A percentile compares a stretch with the other conserved stretches of the same genome.
These are phyloP conservation scores for Caenorhabditis angaria DNA, from an alignment of 2,888 invertebrate species.

Conservation along the genomic window DNA sequence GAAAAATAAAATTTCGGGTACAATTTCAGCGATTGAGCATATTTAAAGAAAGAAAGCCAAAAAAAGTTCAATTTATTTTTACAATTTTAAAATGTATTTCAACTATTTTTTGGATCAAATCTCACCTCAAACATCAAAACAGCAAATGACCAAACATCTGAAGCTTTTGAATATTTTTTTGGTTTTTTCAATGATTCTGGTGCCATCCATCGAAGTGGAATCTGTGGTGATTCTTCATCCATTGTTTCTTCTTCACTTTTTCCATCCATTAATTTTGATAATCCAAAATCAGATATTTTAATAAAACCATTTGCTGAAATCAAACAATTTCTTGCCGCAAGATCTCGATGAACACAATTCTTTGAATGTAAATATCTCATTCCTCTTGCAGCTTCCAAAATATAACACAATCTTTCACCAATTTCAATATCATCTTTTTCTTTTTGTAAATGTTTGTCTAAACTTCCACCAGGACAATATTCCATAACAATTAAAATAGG, in stretches of 20 bases:
- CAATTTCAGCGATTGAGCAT: no score
- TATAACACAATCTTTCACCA: conserved; percentile 39
- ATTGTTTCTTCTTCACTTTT: conserved; percentile 10
- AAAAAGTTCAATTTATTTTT: no score
- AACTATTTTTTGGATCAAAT: background rate
- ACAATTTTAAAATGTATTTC: no score
- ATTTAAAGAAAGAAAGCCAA: no score
- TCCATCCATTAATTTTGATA: conserved; percentile 28
- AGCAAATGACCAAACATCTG: conserved; percentile 61
- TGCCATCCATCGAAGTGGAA: conserved; percentile 61
- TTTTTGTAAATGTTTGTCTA: conserved; percentile 45
- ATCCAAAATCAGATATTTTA: conserved; percentile 56
- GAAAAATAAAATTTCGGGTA: background rate
- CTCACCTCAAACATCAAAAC: conserved; percentile 52
- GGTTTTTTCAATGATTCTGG: conserved; percentile 52
- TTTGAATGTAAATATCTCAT: conserved; percentile 85
- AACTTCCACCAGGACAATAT: conserved; percentile 77
- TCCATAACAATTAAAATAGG: conserved; percentile 99
- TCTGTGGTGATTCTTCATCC: conserved; percentile 13
- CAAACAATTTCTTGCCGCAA: conserved; percentile 86
- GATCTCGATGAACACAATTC: conserved; percentile 85
- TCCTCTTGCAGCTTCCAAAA: conserved; percentile 78
- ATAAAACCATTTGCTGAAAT: conserved; percentile 46
- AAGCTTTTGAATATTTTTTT: conserved; percentile 34
- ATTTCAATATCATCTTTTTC: conserved; percentile 15